Evolutionary conservation across 2,113 vertebrate species (phyloP), one percentile per base, ranked within the genome.

Genomic region (Heloderma charlesbogerti): DNA sequence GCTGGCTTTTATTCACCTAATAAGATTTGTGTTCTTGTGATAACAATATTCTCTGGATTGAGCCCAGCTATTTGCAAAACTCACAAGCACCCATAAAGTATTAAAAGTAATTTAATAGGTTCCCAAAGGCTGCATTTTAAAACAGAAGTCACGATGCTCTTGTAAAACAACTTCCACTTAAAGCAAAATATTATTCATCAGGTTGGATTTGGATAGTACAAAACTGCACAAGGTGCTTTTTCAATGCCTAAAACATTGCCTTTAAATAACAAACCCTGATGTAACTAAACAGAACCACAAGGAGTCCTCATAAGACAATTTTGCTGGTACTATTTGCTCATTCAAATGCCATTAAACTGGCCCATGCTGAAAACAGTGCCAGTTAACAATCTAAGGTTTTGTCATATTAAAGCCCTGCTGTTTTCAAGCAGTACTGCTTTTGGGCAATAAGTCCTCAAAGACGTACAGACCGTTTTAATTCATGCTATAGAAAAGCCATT

Each of bases 271-370:
- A 90, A 85, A 84, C 2, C 20, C 2, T 69, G 74, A 63, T n/a
- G 18, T 81, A 89, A 92, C 95, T 94, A 71, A 81, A n/a, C 37
- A 88, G 94, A 96, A 82, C 96, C 94, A 94, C 94, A 93, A 97
- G 96, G 94, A 94, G 95, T 92, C 95, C 85, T 54, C 92, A 90
- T 78, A 95, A 93, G 91, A 93, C 92, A 91, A 90, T 72, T 90
- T 95, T 91, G 95, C 94, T 90, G 91, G 22, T 83, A 84, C 69
- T 78, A 85, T 67, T 81, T 91, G 87, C 87, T 85, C 75, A 90
- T 78, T 95, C n/a, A 80, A 90, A 94, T 66, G 60, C 3, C 93
- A 93, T 89, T 91, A 88, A 72, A 91, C 82, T 63, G 89, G 72
- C 45, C 48, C 40, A 88, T 84, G 92, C 90, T 84, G 92, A 40